Conservation (phyloP, 2,888 invertebrate genomes). For the Morpho deidamia region DNA sequence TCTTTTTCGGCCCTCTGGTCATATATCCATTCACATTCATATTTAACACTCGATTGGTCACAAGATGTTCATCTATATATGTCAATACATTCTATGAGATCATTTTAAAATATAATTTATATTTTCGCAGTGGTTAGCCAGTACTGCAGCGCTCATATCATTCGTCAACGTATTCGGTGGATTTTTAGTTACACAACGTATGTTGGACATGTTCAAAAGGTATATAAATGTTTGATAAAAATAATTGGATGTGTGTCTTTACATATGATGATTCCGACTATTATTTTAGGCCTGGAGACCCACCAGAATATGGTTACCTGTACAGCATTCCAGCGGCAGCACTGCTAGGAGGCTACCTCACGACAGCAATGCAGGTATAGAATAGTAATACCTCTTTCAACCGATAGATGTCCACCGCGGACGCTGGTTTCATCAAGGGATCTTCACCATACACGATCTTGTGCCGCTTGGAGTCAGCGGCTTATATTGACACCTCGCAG, state of each 20-base stretch:
- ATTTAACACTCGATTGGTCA: too few relatives aligned
- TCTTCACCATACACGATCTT: too few relatives aligned
- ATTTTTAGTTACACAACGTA: constrained; percentile 92
- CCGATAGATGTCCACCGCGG: too few relatives aligned
- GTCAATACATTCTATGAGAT: too few relatives aligned
- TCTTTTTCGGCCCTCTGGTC: too few relatives aligned
- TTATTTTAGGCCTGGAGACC: constrained; percentile 82
- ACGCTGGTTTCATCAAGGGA: too few relatives aligned
- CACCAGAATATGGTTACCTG: constrained; percentile 90
- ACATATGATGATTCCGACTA: not conserved
- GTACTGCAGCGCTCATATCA: constrained; percentile 90
- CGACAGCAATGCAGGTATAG: constrained; percentile 76
- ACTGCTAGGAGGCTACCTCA: constrained; percentile 82
- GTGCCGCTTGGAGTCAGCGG: too few relatives aligned
- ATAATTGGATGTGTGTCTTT: too few relatives aligned
- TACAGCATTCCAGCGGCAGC: constrained; percentile 88
- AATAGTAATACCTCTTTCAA: not conserved
- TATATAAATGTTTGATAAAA: constrained; percentile 33
- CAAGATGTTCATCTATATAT: too few relatives aligned
- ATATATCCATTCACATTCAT: too few relatives aligned
- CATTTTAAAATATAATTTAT: not conserved
- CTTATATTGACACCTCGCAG: too few relatives aligned
- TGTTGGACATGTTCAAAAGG: constrained; percentile 95
- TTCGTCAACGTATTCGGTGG: constrained; percentile 95
- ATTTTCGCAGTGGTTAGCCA: constrained; percentile 81